These are phyloP conservation scores for Standfussiana lucernea DNA, from an alignment of 2,888 invertebrate species.

Conservation along the genomic window DNA sequence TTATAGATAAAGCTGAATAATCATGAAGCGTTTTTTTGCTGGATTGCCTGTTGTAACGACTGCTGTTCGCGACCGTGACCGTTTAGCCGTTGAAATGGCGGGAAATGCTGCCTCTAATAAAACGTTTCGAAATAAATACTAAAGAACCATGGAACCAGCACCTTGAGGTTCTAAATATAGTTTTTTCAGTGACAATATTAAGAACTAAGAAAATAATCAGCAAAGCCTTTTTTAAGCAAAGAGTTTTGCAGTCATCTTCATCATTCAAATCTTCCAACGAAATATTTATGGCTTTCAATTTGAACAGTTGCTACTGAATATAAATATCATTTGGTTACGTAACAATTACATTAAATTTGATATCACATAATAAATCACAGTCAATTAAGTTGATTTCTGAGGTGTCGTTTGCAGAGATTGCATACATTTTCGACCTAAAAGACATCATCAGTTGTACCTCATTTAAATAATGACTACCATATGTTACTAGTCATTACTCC, in stretches of 20 bases:
- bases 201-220: neutral
- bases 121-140: slow-evolving; percentile 21
- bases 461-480: slow-evolving; percentile 42
- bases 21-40: slow-evolving; percentile 43
- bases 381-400: neutral
- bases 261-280: neutral
- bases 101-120: slow-evolving; percentile 24
- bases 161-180: slow-evolving; percentile 5
- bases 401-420: slow-evolving; percentile 40
- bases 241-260: neutral
- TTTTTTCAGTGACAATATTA: neutral
- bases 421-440: slow-evolving; percentile 43
- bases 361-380: slow-evolving; percentile 26
- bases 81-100: slow-evolving; percentile 37
- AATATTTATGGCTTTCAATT: slow-evolving; percentile 22
- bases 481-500: neutral
- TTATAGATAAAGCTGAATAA: slow-evolving; percentile 54
- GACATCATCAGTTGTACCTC: slow-evolving; percentile 23
- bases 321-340: slow-evolving; percentile 22
- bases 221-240: neutral
- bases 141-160: neutral
- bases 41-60: slow-evolving; percentile 43
- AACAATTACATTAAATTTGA: slow-evolving; percentile 25
- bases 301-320: slow-evolving; percentile 22
- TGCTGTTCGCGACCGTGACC: slow-evolving; percentile 50